Percentiles rank a stretch among this genome's conserved stretches.
phyloP scores from a whole-genome alignment of 1,140 invertebrate genomes.

The Megalonaias nervosa region DNA sequence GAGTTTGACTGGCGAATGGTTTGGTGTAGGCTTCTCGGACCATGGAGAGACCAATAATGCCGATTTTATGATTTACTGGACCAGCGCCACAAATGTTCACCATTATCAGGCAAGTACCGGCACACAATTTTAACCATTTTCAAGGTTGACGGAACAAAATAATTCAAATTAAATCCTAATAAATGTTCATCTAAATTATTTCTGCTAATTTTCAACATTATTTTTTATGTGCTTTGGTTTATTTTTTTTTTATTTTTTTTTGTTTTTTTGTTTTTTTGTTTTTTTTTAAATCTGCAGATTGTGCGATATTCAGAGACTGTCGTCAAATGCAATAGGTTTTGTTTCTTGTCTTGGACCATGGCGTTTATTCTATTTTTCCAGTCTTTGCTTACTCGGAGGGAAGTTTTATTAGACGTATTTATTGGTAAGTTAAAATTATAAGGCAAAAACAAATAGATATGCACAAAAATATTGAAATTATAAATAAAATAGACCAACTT shows the following conservation, averaged over 20 bases:
- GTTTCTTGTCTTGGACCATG: not conserved
- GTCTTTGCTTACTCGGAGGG: not conserved
- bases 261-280: too few relatives aligned
- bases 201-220: too few relatives aligned
- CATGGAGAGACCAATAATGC: constrained; percentile 84
- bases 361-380: not conserved
- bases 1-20: constrained; percentile 26
- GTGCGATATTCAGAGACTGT: not conserved
- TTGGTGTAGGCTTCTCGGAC: constrained; percentile 87
- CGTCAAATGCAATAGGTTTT: not conserved
- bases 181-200: too few relatives aligned
- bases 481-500: too few relatives aligned
- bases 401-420: not conserved
- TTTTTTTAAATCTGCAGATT: too few relatives aligned
- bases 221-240: too few relatives aligned
- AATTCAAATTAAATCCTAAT: not conserved
- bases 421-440: too few relatives aligned
- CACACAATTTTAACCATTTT: not conserved
- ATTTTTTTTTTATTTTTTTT: too few relatives aligned
- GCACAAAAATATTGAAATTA: too few relatives aligned
- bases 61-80: constrained; percentile 90
- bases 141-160: not conserved
- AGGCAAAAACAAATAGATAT: too few relatives aligned
- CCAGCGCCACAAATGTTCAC: constrained; percentile 77
- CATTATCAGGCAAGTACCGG: constrained; percentile 78